phyloP scores from a whole-genome alignment of 2,113 vertebrate species.

The Psettodes erumei region DNA sequence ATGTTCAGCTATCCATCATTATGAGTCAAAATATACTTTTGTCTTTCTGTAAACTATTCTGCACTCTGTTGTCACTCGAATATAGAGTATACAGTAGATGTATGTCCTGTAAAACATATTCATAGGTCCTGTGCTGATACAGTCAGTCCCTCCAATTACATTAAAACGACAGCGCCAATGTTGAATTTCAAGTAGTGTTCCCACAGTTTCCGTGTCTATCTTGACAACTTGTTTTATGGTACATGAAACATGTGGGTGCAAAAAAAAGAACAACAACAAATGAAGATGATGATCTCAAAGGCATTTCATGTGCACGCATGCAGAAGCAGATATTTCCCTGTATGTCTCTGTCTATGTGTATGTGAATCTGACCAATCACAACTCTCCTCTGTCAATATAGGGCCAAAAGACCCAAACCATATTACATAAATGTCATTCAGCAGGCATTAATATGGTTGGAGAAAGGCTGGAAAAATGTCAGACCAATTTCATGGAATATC shows the following conservation, averaged over 20 bases:
- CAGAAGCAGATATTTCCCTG: neutral
- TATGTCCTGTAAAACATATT: neutral
- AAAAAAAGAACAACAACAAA: no score
- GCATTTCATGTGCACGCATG: neutral
- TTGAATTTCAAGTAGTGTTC: neutral
- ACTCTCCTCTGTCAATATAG: neutral
- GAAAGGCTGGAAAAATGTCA: constrained; percentile 3
- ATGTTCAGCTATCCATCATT: neutral
- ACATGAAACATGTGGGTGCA: neutral
- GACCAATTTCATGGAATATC: neutral
- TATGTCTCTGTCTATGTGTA: neutral
- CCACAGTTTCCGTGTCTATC: neutral
- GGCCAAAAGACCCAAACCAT: neutral
- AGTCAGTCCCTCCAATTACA: neutral
- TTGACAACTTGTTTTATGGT: neutral
- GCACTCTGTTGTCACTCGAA: neutral
- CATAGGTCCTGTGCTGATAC: neutral
- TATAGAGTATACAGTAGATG: neutral
- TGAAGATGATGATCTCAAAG: neutral
- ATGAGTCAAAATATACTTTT: neutral
- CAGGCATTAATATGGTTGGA: neutral
- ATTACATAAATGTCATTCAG: constrained; percentile 1
- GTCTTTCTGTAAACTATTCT: neutral
- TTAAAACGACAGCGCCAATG: neutral
- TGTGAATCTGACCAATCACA: constrained; percentile 2